These are phyloP conservation scores for Garra rufa DNA, from an alignment of 2,113 vertebrate species.

Conservation along the genomic window DNA sequence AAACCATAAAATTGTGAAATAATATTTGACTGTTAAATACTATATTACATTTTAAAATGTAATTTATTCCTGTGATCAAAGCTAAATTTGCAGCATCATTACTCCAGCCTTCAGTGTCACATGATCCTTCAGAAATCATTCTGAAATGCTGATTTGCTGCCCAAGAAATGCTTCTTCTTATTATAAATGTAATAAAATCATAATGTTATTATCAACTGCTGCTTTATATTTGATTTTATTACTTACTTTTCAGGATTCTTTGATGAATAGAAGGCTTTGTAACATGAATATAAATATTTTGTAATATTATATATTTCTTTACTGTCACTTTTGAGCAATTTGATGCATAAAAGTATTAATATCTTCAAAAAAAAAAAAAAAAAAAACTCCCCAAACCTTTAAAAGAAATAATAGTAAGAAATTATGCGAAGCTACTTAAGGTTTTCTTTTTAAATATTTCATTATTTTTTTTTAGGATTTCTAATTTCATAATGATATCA, in stretches of 20 bases:
- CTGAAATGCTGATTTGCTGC: not conserved
- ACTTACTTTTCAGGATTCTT: not conserved
- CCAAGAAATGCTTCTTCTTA: not conserved
- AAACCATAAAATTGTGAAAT: not conserved
- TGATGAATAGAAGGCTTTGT: not conserved
- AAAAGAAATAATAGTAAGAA: not conserved
- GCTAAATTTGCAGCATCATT: not conserved
- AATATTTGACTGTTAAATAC: not conserved
- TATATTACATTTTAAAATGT: not conserved
- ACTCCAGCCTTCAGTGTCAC: not conserved
- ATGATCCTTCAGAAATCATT: not conserved
- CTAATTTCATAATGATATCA: not conserved
- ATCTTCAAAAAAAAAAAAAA: not conserved
- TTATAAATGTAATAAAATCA: too few species aligned
- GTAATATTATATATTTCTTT: not conserved
- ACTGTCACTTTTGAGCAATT: not conserved
- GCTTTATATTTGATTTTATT: not conserved
- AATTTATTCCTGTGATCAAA: not conserved
- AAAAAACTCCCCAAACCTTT: constrained; percentile 2
- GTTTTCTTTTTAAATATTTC: not conserved
- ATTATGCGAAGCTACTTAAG: not conserved
- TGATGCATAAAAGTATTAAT: not conserved
- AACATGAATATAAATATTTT: not conserved
- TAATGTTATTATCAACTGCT: too few species aligned
- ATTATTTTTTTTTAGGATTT: not conserved